Evolutionary conservation across 2,113 vertebrate species (phyloP).

Genomic region (Labeo rohita): DNA sequence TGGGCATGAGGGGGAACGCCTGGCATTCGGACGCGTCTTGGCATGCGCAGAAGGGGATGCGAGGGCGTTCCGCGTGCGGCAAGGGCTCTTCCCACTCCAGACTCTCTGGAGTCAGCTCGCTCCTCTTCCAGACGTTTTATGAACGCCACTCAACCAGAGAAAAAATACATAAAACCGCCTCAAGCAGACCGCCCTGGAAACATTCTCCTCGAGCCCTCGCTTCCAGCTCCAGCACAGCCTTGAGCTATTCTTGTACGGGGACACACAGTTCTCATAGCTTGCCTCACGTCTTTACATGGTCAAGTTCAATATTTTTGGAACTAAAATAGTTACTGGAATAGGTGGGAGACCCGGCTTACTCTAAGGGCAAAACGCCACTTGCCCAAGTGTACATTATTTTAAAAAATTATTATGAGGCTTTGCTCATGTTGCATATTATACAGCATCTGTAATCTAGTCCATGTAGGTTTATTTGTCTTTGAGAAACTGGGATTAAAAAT

Average conservation of each 20-base stretch:
- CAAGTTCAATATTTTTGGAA: conserved; percentile 15
- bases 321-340: conserved; percentile 22
- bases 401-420: background rate
- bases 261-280: conserved; percentile 47
- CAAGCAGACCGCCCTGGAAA: conserved; percentile 60
- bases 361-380: conserved; percentile 1
- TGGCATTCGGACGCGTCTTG: conserved; percentile 42
- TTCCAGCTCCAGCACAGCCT: conserved; percentile 54
- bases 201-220: conserved; percentile 52
- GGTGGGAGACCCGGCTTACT: conserved; percentile 10
- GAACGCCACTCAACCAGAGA: conserved; percentile 55
- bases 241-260: conserved; percentile 54
- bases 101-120: conserved; percentile 63
- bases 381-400: conserved; percentile 28
- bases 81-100: conserved; percentile 65
- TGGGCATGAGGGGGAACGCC: conserved; percentile 34
- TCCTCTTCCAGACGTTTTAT: conserved; percentile 64
- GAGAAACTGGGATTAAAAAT: background rate
- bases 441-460: background rate
- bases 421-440: background rate
- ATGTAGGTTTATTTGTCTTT: background rate
- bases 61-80: conserved; percentile 56
- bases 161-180: conserved; percentile 56
- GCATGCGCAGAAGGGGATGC: conserved; percentile 48
- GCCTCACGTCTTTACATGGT: conserved; percentile 34